phyloP scores from a whole-genome alignment of 92 coral and sea anemone genomes.

The Montipora capitata region DNA sequence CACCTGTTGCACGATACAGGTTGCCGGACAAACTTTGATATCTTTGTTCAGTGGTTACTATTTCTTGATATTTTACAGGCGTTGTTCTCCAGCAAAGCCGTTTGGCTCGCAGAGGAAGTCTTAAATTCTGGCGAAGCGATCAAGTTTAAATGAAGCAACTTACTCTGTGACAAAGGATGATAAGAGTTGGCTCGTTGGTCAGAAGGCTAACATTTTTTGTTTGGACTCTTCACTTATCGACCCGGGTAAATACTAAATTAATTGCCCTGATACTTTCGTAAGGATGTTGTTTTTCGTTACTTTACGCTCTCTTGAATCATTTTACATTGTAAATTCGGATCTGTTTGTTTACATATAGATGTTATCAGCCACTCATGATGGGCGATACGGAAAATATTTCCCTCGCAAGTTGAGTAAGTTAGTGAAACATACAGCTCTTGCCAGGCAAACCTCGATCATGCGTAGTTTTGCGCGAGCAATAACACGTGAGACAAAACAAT shows the following conservation, averaged over 20 bases:
- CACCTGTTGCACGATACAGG: constrained; percentile 43
- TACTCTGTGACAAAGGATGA: not conserved
- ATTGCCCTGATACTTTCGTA: not conserved
- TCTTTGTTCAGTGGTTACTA: not conserved
- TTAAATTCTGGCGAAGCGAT: too few species aligned
- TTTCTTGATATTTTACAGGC: not conserved
- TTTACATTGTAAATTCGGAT: not conserved
- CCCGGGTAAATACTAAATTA: constrained; percentile 28
- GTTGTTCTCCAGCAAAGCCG: not conserved
- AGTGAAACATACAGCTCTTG: not conserved
- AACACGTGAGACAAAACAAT: too few species aligned
- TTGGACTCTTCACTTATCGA: not conserved
- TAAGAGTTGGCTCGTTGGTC: not conserved
- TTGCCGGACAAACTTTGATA: not conserved
- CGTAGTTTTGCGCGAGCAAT: not conserved
- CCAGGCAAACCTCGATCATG: not conserved
- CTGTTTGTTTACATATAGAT: constrained; percentile 28
- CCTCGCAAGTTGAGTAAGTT: constrained; percentile 23
- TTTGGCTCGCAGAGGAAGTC: not conserved
- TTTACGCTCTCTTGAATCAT: not conserved
- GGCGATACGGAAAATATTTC: not conserved
- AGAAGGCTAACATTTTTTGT: constrained; percentile 8
- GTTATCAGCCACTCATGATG: not conserved
- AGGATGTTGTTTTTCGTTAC: not conserved
- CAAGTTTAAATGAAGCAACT: not conserved